Percentiles rank a stretch among this genome's conserved stretches.
These are phyloP conservation scores for Chironomus striatipennis DNA, from an alignment of 1,140 invertebrate genomes.

Conservation along the genomic window DNA sequence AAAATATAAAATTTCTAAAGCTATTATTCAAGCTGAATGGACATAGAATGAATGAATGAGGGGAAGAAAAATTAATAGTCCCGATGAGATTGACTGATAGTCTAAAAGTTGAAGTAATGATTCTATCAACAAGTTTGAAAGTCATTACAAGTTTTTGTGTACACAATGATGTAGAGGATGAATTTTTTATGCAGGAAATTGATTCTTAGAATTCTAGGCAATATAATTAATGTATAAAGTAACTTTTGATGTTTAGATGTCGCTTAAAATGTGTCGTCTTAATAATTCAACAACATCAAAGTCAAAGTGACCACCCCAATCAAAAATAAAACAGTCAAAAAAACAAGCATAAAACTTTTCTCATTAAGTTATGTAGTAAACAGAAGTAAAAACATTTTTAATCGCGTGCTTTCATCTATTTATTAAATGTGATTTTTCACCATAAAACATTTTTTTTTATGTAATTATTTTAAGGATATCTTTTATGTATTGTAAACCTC, in stretches of 20 bases:
- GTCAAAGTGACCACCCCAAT: too few relatives aligned
- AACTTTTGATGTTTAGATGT: too few relatives aligned
- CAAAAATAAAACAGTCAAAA: not conserved
- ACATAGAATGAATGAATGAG: not conserved
- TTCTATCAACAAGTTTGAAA: too few relatives aligned
- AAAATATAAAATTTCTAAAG: not conserved
- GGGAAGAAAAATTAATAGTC: not conserved
- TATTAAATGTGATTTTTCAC: not conserved
- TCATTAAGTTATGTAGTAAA: not conserved
- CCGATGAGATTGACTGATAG: too few relatives aligned
- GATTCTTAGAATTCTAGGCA: too few relatives aligned
- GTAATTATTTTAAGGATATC: not conserved
- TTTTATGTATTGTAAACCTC: not conserved
- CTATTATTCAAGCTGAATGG: not conserved
- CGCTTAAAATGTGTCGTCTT: too few relatives aligned
- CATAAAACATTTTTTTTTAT: not conserved
- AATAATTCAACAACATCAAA: too few relatives aligned
- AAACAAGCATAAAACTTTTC: not conserved
- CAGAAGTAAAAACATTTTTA: not conserved
- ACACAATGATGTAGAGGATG: too few relatives aligned
- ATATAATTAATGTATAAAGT: too few relatives aligned
- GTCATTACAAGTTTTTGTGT: too few relatives aligned
- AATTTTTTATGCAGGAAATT: too few relatives aligned
- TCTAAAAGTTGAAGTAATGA: too few relatives aligned
- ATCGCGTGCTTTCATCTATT: constrained; percentile 1